Percentiles rank a stretch among this genome's conserved stretches.
Evolutionary conservation across 2,888 invertebrate species (phyloP).

Genomic region (Drosophila lutescens): DNA sequence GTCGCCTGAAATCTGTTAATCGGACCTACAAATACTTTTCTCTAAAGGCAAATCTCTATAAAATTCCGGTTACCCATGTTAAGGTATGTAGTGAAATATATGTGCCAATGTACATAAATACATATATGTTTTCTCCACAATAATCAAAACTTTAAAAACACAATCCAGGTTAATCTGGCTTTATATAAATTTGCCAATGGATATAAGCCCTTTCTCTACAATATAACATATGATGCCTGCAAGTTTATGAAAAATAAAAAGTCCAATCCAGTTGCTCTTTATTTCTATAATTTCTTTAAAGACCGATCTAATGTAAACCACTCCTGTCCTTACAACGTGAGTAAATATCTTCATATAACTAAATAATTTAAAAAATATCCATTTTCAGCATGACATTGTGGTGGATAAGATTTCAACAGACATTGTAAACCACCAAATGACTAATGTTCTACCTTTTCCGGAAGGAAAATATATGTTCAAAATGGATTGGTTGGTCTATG

Average conservation of each 20-base stretch:
- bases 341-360: not conserved
- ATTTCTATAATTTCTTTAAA: too few relatives aligned
- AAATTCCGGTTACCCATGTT: not conserved
- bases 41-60: not conserved
- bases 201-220: slow-evolving; percentile 14
- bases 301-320: slow-evolving; percentile 12
- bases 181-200: not conserved
- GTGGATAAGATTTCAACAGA: not conserved
- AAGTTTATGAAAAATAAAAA: not conserved
- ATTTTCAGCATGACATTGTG: slow-evolving; percentile 1
- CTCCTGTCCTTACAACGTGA: slow-evolving; percentile 7
- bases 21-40: slow-evolving; percentile 9
- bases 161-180: not conserved
- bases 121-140: too few relatives aligned
- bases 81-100: not conserved
- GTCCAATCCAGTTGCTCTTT: not conserved
- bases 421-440: not conserved
- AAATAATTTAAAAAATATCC: not conserved
- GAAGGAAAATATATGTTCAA: slow-evolving; percentile 5
- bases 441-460: slow-evolving; percentile 8
- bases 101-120: too few relatives aligned
- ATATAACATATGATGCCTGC: slow-evolving; percentile 13
- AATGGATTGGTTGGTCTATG: not conserved
- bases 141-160: too few relatives aligned
- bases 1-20: slow-evolving; percentile 8